Evolutionary conservation across 2,113 vertebrate genomes (phyloP).

Genomic region (Chunga burmeisteri): DNA sequence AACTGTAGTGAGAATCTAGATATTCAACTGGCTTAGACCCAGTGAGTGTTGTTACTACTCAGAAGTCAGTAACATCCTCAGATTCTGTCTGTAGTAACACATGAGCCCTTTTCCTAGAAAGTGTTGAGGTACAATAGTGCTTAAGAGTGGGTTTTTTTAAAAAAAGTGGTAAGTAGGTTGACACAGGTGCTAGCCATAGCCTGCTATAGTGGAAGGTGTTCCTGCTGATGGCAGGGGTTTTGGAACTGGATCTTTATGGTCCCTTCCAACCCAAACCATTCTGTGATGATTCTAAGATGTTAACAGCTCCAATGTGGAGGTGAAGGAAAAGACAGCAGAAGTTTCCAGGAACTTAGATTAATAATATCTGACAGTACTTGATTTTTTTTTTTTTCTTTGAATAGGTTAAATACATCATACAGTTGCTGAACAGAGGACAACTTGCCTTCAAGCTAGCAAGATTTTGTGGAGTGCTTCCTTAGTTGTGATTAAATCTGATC

Average conservation of each 20-base stretch:
- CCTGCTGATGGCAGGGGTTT: too few relatives aligned
- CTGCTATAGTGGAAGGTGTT: too few relatives aligned
- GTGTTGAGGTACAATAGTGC: neutral
- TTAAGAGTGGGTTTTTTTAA: neutral
- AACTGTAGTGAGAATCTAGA: neutral
- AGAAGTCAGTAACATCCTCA: neutral
- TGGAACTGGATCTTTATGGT: too few relatives aligned
- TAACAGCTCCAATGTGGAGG: neutral
- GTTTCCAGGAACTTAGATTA: neutral
- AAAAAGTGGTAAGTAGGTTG: neutral
- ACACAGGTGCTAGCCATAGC: neutral
- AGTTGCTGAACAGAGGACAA: constrained; percentile 66
- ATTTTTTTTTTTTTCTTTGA: constrained; percentile 30
- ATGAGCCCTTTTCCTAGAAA: neutral
- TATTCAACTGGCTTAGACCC: neutral
- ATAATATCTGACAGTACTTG: neutral
- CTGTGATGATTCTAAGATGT: too few relatives aligned
- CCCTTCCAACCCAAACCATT: too few relatives aligned
- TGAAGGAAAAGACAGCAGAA: neutral
- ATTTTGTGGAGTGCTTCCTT: constrained; percentile 76
- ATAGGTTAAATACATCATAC: constrained; percentile 55
- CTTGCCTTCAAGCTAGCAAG: constrained; percentile 75
- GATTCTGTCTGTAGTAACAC: neutral
- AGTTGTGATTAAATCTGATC: constrained; percentile 56
- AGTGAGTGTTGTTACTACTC: neutral